Conservation (phyloP, 2,113 vertebrate genomes). For the Paracanthobrama guichenoti region DNA sequence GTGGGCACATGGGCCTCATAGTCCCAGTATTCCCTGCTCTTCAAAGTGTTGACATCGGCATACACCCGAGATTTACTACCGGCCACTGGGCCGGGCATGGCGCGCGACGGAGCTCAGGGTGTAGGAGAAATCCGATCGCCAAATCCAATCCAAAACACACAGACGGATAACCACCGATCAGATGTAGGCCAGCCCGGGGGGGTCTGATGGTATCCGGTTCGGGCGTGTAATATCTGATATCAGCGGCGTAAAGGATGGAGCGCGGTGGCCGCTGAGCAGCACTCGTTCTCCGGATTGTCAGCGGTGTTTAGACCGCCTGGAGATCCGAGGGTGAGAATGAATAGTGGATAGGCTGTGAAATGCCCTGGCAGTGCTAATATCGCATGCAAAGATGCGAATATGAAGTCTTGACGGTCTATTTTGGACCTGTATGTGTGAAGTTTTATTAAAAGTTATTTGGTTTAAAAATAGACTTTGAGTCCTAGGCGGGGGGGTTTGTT, state of each 20-base stretch:
- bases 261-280: constrained; percentile 43
- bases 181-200: background rate
- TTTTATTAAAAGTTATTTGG: constrained; percentile 21
- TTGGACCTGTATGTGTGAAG: background rate
- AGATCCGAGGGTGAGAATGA: constrained; percentile 26
- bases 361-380: background rate
- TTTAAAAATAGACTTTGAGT: constrained; percentile 51
- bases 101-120: constrained; percentile 62
- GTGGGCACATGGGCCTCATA: constrained; percentile 93
- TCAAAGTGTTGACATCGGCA: constrained; percentile 93
- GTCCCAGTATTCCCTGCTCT: constrained; percentile 97
- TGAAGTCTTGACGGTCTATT: constrained; percentile 6
- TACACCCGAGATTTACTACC: constrained; percentile 95
- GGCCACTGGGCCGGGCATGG: constrained; percentile 92
- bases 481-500: constrained; percentile 41
- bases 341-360: constrained; percentile 4
- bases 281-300: constrained; percentile 54
- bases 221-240: constrained; percentile 8
- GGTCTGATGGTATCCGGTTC: constrained; percentile 31
- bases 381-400: constrained; percentile 7
- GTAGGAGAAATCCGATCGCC: constrained; percentile 25
- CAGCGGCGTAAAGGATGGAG: background rate
- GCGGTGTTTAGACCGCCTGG: constrained; percentile 51
- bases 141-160: constrained; percentile 24
- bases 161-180: background rate